Conservation (phyloP, 2,113 vertebrate genomes). For the Hypanus sabinus region DNA sequence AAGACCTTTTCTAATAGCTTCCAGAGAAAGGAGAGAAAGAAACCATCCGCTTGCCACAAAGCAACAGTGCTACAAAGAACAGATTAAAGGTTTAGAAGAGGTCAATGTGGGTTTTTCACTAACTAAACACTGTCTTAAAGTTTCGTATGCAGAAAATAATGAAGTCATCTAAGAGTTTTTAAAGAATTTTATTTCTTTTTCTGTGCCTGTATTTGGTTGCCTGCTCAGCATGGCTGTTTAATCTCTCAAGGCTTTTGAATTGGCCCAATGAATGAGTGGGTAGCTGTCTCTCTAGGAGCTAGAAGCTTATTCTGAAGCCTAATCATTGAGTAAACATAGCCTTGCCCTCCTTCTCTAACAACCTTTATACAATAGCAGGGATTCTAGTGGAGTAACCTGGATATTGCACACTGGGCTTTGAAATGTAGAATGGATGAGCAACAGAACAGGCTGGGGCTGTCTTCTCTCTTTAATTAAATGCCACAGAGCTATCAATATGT, state of each 20-base stretch:
- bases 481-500: slow-evolving; percentile 51
- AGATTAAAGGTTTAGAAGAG: slow-evolving; percentile 78
- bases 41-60: slow-evolving; percentile 75
- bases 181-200: slow-evolving; percentile 84
- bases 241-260: slow-evolving; percentile 99
- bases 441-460: slow-evolving; percentile 69
- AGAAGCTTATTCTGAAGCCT: slow-evolving; percentile 98
- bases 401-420: slow-evolving; percentile 75
- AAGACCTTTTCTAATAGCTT: slow-evolving; percentile 60
- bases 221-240: slow-evolving; percentile 99
- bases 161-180: slow-evolving; percentile 78
- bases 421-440: slow-evolving; percentile 73
- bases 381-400: slow-evolving; percentile 77
- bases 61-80: slow-evolving; percentile 71
- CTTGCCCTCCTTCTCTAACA: slow-evolving; percentile 87
- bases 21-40: slow-evolving; percentile 62
- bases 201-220: slow-evolving; percentile 96
- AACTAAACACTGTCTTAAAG: slow-evolving; percentile 83
- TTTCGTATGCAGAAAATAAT: slow-evolving; percentile 80
- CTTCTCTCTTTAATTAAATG: slow-evolving; percentile 72
- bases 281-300: slow-evolving; percentile 91
- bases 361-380: slow-evolving; percentile 77
- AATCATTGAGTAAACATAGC: slow-evolving; percentile 99
- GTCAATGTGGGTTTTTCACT: slow-evolving; percentile 79
- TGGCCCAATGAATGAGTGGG: slow-evolving; percentile 94